Conservation (phyloP, 2,113 vertebrate genomes). For the Petaurus breviceps region DNA sequence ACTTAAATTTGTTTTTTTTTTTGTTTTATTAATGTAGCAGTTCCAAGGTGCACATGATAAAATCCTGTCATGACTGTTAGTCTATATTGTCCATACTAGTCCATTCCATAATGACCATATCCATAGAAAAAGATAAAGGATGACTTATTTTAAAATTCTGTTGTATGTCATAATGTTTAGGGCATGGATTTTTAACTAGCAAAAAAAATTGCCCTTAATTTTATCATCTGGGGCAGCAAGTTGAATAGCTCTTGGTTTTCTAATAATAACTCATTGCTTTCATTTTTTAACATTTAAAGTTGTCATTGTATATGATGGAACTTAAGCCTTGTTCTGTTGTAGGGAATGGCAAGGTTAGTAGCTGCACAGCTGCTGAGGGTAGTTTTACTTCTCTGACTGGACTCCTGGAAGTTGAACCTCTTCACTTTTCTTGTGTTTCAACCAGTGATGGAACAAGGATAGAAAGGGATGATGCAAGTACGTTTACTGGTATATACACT, state of each 20-base stretch:
- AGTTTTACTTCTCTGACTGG: conserved; percentile 99
- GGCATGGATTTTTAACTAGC: background rate
- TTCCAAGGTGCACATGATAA: background rate
- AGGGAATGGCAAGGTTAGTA: conserved; percentile 97
- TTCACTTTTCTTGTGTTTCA: conserved; percentile 99
- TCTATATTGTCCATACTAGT: background rate
- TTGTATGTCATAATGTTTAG: background rate
- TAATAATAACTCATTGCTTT: background rate
- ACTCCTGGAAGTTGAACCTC: conserved; percentile 97
- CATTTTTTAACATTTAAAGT: background rate
- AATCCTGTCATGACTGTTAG: background rate
- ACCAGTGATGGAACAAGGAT: conserved; percentile 99
- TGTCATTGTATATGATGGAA: conserved; percentile 11
- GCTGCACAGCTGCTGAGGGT: conserved; percentile 95
- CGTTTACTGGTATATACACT: conserved; percentile 96
- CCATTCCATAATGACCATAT: background rate
- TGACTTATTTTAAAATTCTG: background rate
- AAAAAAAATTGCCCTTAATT: background rate
- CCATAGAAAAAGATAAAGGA: background rate
- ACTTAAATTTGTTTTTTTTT: background rate
- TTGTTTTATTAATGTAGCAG: background rate
- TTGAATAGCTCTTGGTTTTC: background rate
- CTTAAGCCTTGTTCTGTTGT: conserved; percentile 64
- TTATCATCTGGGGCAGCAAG: background rate
- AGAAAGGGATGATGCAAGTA: conserved; percentile 99